Percentiles rank a stretch among this genome's conserved stretches.
phyloP scores from a whole-genome alignment of 2,113 vertebrate genomes.

The Mixornis gularis region DNA sequence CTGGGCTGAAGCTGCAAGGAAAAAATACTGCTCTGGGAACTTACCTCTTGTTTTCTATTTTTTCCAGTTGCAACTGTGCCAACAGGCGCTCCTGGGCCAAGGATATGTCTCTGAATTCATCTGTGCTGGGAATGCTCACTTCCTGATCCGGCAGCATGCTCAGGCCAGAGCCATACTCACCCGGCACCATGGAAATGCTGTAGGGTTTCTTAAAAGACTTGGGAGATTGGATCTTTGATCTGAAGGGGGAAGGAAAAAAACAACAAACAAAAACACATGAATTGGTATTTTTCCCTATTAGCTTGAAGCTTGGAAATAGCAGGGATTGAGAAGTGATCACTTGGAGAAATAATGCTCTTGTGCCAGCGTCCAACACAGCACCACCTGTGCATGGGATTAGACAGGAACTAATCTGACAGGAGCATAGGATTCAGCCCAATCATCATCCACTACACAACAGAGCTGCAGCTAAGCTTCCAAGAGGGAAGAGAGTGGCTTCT shows the following conservation, averaged over 20 bases:
- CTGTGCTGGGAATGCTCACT: background rate
- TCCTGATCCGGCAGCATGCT: background rate
- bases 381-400: background rate
- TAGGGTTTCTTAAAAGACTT: background rate
- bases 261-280: background rate
- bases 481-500: background rate
- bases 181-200: background rate
- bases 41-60: slow-evolving; percentile 73
- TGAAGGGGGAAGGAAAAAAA: background rate
- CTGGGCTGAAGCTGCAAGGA: background rate
- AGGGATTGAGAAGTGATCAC: background rate
- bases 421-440: background rate
- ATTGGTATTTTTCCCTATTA: background rate
- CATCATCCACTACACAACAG: background rate
- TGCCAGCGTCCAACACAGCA: background rate
- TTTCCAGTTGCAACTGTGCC: slow-evolving; percentile 75
- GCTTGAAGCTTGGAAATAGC: background rate
- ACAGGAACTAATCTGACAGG: background rate
- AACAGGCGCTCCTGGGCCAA: slow-evolving; percentile 72
- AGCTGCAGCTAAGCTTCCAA: background rate
- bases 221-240: slow-evolving; percentile 34
- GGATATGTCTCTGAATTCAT: slow-evolving; percentile 53
- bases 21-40: background rate
- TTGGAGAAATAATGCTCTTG: background rate
- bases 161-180: background rate